phyloP scores from a whole-genome alignment of 2,888 invertebrate genomes.

The Syrista parreyssii region DNA sequence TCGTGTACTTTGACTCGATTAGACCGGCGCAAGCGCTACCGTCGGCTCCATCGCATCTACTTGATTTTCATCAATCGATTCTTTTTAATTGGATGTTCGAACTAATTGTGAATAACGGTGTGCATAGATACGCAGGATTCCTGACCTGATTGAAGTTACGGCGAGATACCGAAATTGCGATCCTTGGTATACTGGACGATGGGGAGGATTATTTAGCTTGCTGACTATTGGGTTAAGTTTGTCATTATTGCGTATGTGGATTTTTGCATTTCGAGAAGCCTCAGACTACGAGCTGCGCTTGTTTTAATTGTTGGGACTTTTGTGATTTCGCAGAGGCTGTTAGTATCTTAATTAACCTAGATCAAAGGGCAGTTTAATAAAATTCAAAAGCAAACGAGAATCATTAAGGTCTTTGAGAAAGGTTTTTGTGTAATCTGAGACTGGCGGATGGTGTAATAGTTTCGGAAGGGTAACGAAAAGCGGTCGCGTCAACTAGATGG shows the following conservation, averaged over 20 bases:
- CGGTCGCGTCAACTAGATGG: background rate
- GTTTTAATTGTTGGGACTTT: background rate
- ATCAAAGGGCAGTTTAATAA: slow-evolving; percentile 45
- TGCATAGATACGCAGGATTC: background rate
- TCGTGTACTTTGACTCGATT: background rate
- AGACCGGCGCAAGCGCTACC: background rate
- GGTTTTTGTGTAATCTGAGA: background rate
- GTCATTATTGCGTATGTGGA: background rate
- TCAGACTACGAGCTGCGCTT: background rate
- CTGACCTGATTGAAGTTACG: background rate
- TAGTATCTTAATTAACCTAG: slow-evolving; percentile 42
- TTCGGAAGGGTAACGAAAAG: background rate
- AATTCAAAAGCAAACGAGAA: slow-evolving; percentile 25
- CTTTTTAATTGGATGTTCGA: background rate
- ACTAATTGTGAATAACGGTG: background rate
- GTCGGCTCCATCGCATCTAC: background rate
- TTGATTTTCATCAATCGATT: background rate
- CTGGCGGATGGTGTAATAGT: background rate
- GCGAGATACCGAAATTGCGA: background rate
- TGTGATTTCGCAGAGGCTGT: background rate
- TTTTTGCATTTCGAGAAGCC: background rate
- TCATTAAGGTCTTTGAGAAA: background rate
- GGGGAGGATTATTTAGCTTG: background rate
- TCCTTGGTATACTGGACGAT: background rate
- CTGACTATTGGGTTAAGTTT: background rate